Evolutionary conservation across 2,113 vertebrate genomes (phyloP).

Genomic region (Trogon melanurus): DNA sequence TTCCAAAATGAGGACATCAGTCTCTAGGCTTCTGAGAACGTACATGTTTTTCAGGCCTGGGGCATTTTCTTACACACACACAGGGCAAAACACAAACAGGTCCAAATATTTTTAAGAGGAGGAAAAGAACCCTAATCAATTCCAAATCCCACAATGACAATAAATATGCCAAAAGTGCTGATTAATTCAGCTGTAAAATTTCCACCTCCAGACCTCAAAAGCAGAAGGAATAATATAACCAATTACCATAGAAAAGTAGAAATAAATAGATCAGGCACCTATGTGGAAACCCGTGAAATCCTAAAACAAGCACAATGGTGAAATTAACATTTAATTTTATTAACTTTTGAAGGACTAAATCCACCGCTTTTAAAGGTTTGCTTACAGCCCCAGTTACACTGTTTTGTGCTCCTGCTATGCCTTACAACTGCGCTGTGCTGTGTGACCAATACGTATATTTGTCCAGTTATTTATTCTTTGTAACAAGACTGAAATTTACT

Average conservation of each 20-base stretch:
- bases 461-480: neutral
- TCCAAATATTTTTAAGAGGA: neutral
- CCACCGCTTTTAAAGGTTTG: neutral
- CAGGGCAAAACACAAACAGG: neutral
- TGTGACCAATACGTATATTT: neutral
- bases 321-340: neutral
- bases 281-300: neutral
- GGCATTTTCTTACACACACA: neutral
- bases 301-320: neutral
- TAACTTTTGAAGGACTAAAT: neutral
- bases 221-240: neutral
- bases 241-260: conserved; percentile 4
- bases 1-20: neutral
- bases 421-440: neutral
- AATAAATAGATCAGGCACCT: neutral
- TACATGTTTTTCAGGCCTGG: neutral
- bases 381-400: neutral
- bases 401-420: neutral
- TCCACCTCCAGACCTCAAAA: neutral
- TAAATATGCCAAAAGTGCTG: neutral
- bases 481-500: neutral
- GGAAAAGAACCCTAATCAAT: neutral
- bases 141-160: neutral
- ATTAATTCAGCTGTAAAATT: conserved; percentile 8
- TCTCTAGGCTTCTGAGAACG: neutral